A percentile compares a stretch with the other conserved stretches of the same genome.
Evolutionary conservation across 2,888 invertebrate genomes (phyloP).

Genomic region (Tetragonula carbonaria): DNA sequence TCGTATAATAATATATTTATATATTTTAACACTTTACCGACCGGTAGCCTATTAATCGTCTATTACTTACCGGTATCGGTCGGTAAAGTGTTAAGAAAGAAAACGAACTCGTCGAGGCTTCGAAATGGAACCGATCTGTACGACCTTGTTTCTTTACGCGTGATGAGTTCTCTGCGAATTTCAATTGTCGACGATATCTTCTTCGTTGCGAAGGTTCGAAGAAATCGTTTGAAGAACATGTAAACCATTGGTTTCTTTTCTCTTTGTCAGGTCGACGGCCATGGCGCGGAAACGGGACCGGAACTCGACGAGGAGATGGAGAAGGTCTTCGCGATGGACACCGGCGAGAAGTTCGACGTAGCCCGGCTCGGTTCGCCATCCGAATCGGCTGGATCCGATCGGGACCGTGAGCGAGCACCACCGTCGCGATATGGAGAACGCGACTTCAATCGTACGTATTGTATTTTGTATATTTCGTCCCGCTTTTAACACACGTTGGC

Average conservation of each 20-base stretch:
- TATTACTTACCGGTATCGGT: too few species aligned
- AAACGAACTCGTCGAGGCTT: too few species aligned
- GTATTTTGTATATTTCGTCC: constrained; percentile 33
- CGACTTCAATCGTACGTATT: constrained; percentile 81
- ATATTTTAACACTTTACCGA: too few species aligned
- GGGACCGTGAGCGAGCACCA: constrained; percentile 81
- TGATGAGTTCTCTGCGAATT: too few species aligned
- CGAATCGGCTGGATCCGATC: constrained; percentile 80
- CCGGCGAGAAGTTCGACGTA: constrained; percentile 87
- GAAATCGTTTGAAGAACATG: background rate
- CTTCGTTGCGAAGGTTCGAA: too few species aligned
- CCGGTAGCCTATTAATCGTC: too few species aligned
- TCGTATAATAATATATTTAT: too few species aligned
- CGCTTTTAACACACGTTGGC: too few species aligned
- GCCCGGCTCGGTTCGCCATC: constrained; percentile 84
- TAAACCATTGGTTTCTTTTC: background rate
- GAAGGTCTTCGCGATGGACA: constrained; percentile 91
- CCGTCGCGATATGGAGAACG: constrained; percentile 82
- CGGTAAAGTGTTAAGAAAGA: too few species aligned
- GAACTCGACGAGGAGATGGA: constrained; percentile 95
- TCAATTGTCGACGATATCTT: too few species aligned
- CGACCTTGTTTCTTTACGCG: too few species aligned
- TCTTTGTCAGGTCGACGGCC: constrained; percentile 84
- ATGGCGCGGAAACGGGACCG: constrained; percentile 88
- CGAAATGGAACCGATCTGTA: too few species aligned